phyloP scores from a whole-genome alignment of 2,113 vertebrate species.

The Recurvirostra avosetta region DNA sequence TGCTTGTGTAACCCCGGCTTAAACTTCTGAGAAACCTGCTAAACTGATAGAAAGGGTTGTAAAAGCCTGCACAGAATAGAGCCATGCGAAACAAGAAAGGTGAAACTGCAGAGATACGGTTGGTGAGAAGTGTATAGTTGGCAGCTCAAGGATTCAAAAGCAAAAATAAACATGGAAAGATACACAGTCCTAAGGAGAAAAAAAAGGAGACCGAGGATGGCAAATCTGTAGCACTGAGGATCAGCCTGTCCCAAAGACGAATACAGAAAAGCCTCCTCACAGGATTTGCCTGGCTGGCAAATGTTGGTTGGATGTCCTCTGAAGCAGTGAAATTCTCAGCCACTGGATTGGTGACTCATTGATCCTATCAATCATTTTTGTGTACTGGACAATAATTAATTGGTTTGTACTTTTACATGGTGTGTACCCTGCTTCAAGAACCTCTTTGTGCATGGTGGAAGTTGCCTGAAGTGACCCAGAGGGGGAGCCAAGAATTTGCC shows the following conservation, averaged over 20 bases:
- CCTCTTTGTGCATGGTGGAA: background rate
- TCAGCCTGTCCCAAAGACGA: background rate
- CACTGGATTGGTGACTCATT: background rate
- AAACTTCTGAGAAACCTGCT: background rate
- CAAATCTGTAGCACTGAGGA: background rate
- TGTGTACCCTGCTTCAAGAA: background rate
- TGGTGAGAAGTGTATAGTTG: background rate
- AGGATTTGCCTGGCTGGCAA: background rate
- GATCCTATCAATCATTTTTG: background rate
- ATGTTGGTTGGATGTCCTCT: background rate
- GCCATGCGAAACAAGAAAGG: background rate
- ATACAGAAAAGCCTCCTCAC: background rate
- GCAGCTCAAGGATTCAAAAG: background rate
- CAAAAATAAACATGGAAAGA: background rate
- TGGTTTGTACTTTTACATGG: background rate
- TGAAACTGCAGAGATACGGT: background rate
- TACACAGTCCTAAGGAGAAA: background rate
- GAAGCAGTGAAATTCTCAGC: background rate
- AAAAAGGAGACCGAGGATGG: background rate
- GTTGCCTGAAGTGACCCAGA: background rate
- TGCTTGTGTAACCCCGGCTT: background rate
- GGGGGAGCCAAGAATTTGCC: background rate
- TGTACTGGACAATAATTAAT: background rate
- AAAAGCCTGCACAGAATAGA: background rate
- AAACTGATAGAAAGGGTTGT: background rate